Percentiles rank a stretch among this genome's conserved stretches.
Conservation (phyloP, 1,140 invertebrate genomes). For the Stegodyphus mimosarum region DNA sequence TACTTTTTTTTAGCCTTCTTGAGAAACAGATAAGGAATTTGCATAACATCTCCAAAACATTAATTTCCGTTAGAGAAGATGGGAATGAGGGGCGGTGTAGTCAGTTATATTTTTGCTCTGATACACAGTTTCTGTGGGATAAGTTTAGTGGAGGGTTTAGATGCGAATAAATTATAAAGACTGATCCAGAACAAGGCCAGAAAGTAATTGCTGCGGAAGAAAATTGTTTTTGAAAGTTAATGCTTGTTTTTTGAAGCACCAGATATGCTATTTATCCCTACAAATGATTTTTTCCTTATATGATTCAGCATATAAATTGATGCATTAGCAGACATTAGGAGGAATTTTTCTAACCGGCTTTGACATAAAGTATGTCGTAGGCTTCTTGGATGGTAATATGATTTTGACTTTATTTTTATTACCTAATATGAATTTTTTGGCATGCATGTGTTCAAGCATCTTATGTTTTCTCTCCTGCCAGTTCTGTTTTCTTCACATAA, state of each 20-base stretch:
- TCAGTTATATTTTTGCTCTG: conserved; percentile 29
- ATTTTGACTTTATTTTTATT: background rate
- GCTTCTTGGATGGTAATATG: no score
- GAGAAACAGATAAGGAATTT: conserved; percentile 48
- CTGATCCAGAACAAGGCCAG: conserved; percentile 16
- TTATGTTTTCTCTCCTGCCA: no score
- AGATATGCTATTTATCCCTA: conserved; percentile 2
- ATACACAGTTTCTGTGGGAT: background rate
- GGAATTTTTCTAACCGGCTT: no score
- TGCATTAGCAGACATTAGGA: conserved; percentile 30
- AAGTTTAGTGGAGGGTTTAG: background rate
- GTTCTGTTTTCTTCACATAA: no score
- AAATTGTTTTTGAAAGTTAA: conserved; percentile 52
- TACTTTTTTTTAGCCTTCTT: background rate
- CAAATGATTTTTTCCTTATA: background rate
- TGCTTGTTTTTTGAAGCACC: conserved; percentile 23
- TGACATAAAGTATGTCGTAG: no score
- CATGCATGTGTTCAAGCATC: no score
- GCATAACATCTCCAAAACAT: conserved; percentile 47
- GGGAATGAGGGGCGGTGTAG: conserved; percentile 1
- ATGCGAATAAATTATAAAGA: conserved; percentile 36
- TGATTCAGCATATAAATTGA: conserved; percentile 39
- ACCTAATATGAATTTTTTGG: no score
- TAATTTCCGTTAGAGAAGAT: conserved; percentile 28
- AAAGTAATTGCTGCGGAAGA: conserved; percentile 31